Base-by-base conservation (phyloP, 2,797 vertebrate species). In the Thaleichthys pacificus region DNA sequence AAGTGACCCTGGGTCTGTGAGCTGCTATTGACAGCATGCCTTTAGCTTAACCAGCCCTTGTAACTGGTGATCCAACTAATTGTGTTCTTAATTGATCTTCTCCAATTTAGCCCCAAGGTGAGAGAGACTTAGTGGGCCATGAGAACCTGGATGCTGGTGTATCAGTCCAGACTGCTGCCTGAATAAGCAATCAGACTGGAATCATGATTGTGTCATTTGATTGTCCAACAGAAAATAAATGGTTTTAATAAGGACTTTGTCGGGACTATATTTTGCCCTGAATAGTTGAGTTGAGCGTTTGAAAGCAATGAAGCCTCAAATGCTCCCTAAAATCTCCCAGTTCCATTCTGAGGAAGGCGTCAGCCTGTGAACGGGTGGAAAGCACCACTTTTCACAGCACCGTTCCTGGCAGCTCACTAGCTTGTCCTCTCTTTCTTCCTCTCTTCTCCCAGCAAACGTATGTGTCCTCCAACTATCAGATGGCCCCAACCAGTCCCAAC, bases 401-500 rank as follows among this genome's bases (percentile, higher is more conserved):
- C 8, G 38, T 7, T 12, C 9, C 42, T 30, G 9, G 42, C 42
- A 11, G 42, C 42, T 47, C 42, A 47, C 42, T 14, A 14, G 42
- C 42, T 47, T 47, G 42, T 47, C 42, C 11, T 12, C 42, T 47
- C 42, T 47, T 0, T 47, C 9, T 14, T 47, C 42, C 42, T 47
- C 9, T 47, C 42, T 47, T 71, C 71, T 73, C 24, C 49, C 88
- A 91, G 89, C 94, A 95, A 94, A 91, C 94, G 22, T 96, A 96
- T 95, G 95, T 95, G 89, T 93, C 95, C 67, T 87, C 95, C 83
- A 91, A 91, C 69, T 95, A 96, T 88, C 96, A 96, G 72, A 95
- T 97, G 96, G 93, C 94, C 82, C 94, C 95, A 22, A 94, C 95
- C 77, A 97, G 95, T 91, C 96, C 96, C 74, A 95, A 92, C 89